These are phyloP conservation scores for Pseudopleuronectes americanus DNA, from an alignment of 2,797 vertebrate genomes.

Conservation along the genomic window DNA sequence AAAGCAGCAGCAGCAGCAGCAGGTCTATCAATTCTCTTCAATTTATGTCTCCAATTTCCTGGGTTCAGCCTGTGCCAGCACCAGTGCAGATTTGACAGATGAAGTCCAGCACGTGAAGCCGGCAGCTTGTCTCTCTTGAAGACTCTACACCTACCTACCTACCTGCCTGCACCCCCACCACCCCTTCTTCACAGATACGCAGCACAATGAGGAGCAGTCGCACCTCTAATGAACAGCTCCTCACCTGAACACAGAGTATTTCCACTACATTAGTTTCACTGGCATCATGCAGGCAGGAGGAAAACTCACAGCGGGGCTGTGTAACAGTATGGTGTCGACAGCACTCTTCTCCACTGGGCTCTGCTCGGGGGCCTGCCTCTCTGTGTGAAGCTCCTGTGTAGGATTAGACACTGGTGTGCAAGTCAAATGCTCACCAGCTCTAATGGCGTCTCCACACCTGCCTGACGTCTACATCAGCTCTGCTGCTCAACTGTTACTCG, in stretches of 20 bases:
- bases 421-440: constrained; percentile 73
- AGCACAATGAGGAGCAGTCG: constrained; percentile 54
- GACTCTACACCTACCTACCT: constrained; percentile 43
- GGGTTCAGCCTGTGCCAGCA: constrained; percentile 62
- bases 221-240: constrained; percentile 72
- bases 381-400: constrained; percentile 72
- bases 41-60: constrained; percentile 74
- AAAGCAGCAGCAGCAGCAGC: constrained; percentile 62
- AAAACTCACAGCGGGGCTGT: constrained; percentile 72
- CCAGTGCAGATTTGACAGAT: constrained; percentile 66
- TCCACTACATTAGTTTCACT: constrained; percentile 75
- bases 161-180: background rate
- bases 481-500: constrained; percentile 59
- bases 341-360: constrained; percentile 64
- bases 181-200: constrained; percentile 43
- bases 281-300: constrained; percentile 65
- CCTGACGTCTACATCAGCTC: constrained; percentile 68
- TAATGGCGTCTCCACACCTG: constrained; percentile 74
- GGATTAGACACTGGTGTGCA: constrained; percentile 74
- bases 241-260: constrained; percentile 63
- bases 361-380: constrained; percentile 70
- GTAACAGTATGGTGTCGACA: constrained; percentile 75
- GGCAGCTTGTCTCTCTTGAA: constrained; percentile 61
- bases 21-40: constrained; percentile 72
- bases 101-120: constrained; percentile 65